phyloP scores from a whole-genome alignment of 2,113 vertebrate species.

The Irena cyanogastra region DNA sequence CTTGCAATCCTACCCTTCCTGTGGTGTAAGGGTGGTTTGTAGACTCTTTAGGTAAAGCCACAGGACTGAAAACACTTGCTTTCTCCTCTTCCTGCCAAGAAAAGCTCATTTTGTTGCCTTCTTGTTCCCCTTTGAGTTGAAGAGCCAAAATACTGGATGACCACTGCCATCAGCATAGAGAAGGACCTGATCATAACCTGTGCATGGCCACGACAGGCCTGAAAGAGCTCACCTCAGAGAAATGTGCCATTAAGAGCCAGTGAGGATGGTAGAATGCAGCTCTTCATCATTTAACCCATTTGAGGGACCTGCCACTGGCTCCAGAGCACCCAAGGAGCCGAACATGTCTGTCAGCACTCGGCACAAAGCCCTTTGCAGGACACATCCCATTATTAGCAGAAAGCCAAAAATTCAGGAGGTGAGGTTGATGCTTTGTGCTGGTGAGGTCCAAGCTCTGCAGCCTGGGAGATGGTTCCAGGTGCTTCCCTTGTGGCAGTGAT shows the following conservation, averaged over 20 bases:
- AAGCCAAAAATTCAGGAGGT: background rate
- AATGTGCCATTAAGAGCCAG: background rate
- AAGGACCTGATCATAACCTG: background rate
- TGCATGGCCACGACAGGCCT: background rate
- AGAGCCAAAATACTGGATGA: background rate
- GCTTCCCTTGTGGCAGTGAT: background rate
- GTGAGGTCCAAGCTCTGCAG: background rate
- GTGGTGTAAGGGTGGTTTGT: background rate
- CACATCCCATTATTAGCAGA: background rate
- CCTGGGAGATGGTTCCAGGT: background rate
- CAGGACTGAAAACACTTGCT: background rate
- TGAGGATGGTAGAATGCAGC: background rate
- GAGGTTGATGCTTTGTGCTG: background rate
- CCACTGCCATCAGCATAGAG: background rate
- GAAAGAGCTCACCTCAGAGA: background rate
- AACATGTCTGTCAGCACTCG: background rate
- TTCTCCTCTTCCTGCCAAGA: background rate
- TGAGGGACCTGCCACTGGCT: background rate
- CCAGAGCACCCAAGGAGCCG: background rate
- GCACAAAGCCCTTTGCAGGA: background rate
- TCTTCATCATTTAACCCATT: accelerated
- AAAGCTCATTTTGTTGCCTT: background rate
- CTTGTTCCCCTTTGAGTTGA: background rate
- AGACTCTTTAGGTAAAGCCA: background rate
- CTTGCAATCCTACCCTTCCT: background rate